Evolutionary conservation across 2,888 invertebrate species (phyloP).

Genomic region (Thumatha senex): DNA sequence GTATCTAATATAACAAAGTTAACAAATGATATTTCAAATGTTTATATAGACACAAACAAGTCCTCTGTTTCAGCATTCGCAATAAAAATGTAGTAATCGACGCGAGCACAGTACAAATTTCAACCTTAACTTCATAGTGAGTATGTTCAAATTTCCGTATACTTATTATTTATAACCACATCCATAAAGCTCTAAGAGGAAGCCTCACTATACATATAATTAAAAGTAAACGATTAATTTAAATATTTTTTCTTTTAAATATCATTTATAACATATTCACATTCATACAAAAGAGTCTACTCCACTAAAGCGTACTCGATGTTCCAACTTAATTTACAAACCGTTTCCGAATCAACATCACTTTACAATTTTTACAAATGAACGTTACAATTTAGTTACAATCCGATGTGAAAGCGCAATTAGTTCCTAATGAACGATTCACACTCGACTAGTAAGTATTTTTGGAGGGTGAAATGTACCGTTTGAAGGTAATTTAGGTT

Average conservation of each 20-base stretch:
- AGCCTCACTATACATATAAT: slow-evolving; percentile 79
- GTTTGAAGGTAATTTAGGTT: slow-evolving; percentile 19
- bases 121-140: slow-evolving; percentile 68
- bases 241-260: slow-evolving; percentile 59
- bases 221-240: slow-evolving; percentile 60
- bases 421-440: slow-evolving; percentile 49
- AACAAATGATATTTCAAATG: slow-evolving; percentile 24
- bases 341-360: slow-evolving; percentile 41
- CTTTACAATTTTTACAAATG: slow-evolving; percentile 49
- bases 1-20: slow-evolving; percentile 30
- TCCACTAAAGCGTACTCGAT: slow-evolving; percentile 74
- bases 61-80: slow-evolving; percentile 28
- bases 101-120: slow-evolving; percentile 60
- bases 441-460: slow-evolving; percentile 70
- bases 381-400: slow-evolving; percentile 32
- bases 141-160: slow-evolving; percentile 79
- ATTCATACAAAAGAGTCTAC: slow-evolving; percentile 74
- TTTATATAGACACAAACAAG: slow-evolving; percentile 28
- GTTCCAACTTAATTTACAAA: slow-evolving; percentile 56
- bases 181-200: slow-evolving; percentile 80
- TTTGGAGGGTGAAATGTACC: slow-evolving; percentile 48
- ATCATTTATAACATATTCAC: slow-evolving; percentile 75
- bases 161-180: slow-evolving; percentile 71
- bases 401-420: slow-evolving; percentile 40
- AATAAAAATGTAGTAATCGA: slow-evolving; percentile 39